A percentile compares a stretch with the other conserved stretches of the same genome.
Conservation (phyloP, 2,888 invertebrate genomes). For the Cacoxenus indagator region DNA sequence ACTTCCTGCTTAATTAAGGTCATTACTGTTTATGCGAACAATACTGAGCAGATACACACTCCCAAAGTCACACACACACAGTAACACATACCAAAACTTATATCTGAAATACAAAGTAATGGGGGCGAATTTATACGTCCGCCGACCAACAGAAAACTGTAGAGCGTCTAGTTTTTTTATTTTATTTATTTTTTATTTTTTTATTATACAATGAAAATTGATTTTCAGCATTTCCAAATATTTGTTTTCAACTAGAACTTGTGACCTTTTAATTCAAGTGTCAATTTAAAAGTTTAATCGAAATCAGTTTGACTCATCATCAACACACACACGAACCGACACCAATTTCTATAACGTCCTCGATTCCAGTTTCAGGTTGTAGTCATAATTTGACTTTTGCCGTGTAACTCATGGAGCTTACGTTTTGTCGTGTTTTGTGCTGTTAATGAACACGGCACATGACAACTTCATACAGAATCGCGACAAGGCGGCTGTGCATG, state of each 20-base stretch:
- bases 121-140: background rate
- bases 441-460: background rate
- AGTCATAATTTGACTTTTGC: background rate
- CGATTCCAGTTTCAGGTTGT: background rate
- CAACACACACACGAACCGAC: background rate
- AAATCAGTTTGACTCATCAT: background rate
- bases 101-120: background rate
- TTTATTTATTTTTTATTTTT: background rate
- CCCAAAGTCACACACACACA: background rate
- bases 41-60: background rate
- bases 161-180: background rate
- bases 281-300: background rate
- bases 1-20: constrained; percentile 8
- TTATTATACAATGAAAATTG: background rate
- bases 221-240: background rate
- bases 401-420: background rate
- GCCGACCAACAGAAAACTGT: background rate
- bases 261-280: background rate
- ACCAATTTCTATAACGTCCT: no score
- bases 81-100: background rate
- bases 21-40: background rate
- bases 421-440: background rate
- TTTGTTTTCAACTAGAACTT: background rate
- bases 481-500: background rate
- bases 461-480: background rate